These are phyloP conservation scores for Apostichopus californicus DNA, from an alignment of 35 echinoderm and acorn worm species.

Conservation along the genomic window DNA sequence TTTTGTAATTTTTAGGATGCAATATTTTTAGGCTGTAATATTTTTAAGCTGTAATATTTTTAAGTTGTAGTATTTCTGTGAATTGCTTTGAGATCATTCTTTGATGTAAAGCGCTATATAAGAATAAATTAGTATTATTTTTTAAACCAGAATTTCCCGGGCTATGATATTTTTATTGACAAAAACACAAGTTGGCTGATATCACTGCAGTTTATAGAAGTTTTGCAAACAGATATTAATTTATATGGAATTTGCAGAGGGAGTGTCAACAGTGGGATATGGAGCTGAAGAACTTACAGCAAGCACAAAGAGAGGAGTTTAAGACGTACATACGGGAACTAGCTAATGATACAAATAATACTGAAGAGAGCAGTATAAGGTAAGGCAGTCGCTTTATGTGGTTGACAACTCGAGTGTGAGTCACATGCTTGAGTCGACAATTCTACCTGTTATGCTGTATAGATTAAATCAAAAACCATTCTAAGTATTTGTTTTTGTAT, in stretches of 20 bases:
- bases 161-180: not conserved
- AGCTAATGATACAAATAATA: conserved; percentile 73
- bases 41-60: too few relatives aligned
- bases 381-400: not conserved
- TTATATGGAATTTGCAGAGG: conserved; percentile 26
- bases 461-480: too few relatives aligned
- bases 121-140: too few relatives aligned
- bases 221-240: not conserved
- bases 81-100: too few relatives aligned
- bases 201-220: not conserved
- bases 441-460: too few relatives aligned
- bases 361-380: conserved; percentile 70
- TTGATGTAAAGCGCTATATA: too few relatives aligned
- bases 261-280: conserved; percentile 85
- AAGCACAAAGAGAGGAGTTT: conserved; percentile 77
- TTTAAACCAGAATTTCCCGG: not conserved
- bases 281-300: conserved; percentile 81
- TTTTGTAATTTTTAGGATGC: too few relatives aligned
- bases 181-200: not conserved
- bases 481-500: too few relatives aligned
- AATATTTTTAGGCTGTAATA: too few relatives aligned
- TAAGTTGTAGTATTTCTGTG: too few relatives aligned
- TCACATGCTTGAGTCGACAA: too few relatives aligned
- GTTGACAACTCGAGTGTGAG: too few relatives aligned
- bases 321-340: conserved; percentile 69